Base-by-base conservation (phyloP, 2,797 vertebrate genomes). In the Psittacula derbiana region DNA sequence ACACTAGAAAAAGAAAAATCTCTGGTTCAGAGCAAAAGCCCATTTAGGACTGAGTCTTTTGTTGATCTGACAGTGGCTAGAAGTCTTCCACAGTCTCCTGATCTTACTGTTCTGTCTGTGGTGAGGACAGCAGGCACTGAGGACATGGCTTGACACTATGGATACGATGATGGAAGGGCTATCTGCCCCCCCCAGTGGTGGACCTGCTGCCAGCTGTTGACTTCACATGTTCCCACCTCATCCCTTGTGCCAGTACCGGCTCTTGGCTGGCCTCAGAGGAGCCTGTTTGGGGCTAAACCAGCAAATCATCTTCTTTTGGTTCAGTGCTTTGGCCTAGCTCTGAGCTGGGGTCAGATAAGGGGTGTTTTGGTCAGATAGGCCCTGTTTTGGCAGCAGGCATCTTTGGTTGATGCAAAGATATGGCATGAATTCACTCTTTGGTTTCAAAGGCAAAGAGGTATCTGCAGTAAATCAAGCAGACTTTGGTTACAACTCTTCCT, bases 391-490 rank as follows among this genome's bases (percentile, higher is more conserved):
- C 53, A 86, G 49, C 38, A 81, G 44, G 15, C 40, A 25, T 58
- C n/a, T 33, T 36, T 31, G 47, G 7, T 7, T 43, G n/a, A 16
- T 81, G 50, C 40, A 55, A 50, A 60, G 58, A 4, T 11, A 15
- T 0, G 1, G 36, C 25, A 3, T 36, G 24, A 74, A 46, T 69
- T 53, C 2, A 0, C 6, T 52, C 24, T 64, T 60, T 41, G 31
- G 4, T 70, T 89, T 92, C 52, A 38, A 60, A 87, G 58, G 49
- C 19, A 8, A 11, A 55, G 49, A 91, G 50, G 38, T 61, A 16
- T 28, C 41, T 58, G 52, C 58, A 78, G 53, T 50, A 79, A 60
- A 65, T 74, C 65, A 33, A n/a, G 28, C 36, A 28, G 52, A 21
- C 62, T 88, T 80, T 66, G 31, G 62, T 60, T 31, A 16, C n/a